Conservation (phyloP, 2,113 vertebrate species). For the Catharus fuscescens region DNA sequence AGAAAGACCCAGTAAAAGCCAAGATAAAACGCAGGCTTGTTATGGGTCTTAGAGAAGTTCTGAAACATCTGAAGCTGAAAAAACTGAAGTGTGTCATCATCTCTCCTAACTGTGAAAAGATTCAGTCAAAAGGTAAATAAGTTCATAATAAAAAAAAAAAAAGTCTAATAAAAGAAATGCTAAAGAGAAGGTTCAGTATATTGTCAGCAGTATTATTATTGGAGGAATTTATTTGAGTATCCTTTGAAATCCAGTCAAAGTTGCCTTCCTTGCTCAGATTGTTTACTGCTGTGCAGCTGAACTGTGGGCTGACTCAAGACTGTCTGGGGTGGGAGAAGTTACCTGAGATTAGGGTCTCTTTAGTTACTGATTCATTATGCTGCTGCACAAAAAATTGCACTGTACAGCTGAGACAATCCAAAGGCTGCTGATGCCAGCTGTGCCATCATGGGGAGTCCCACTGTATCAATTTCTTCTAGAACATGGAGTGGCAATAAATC, state of each 20-base stretch:
- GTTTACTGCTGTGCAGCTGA: not conserved
- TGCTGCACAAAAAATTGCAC: not conserved
- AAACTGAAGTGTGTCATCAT: conserved; percentile 95
- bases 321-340: not conserved
- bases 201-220: not conserved
- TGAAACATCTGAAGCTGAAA: conserved; percentile 92
- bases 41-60: conserved; percentile 94
- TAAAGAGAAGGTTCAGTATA: not conserved
- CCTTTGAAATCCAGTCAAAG: not conserved
- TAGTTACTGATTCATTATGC: not conserved
- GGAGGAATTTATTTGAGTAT: not conserved
- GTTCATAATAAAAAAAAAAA: not conserved
- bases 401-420: not conserved
- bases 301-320: not conserved
- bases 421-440: not conserved
- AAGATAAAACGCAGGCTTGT: conserved; percentile 95
- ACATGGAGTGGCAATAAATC: not conserved
- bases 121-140: conserved; percentile 90
- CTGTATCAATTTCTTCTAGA: not conserved
- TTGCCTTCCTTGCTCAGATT: not conserved
- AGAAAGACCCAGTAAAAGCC: conserved; percentile 96
- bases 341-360: not conserved
- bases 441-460: not conserved
- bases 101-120: conserved; percentile 97
- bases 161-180: not conserved